A percentile compares a stretch with the other conserved stretches of the same genome.
phyloP scores from a whole-genome alignment of 2,113 vertebrate species.

The Accipiter cooperii region DNA sequence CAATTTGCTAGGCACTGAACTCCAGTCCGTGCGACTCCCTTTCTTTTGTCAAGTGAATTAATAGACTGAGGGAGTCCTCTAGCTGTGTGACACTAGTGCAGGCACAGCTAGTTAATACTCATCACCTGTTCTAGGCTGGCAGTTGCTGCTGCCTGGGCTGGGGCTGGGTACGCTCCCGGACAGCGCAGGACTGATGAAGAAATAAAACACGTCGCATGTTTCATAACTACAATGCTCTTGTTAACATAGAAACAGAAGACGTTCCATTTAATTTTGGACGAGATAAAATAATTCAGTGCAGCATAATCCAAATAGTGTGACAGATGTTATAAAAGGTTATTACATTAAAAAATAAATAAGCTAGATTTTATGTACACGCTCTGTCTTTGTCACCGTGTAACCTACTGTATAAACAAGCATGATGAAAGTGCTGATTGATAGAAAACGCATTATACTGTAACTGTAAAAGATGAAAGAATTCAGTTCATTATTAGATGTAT shows the following conservation, averaged over 20 bases:
- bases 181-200: background rate
- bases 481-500: constrained; percentile 36
- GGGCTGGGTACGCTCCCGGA: background rate
- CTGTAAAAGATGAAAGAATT: constrained; percentile 45
- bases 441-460: constrained; percentile 44
- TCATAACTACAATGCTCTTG: background rate
- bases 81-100: constrained; percentile 28
- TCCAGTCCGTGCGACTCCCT: constrained; percentile 20
- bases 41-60: constrained; percentile 44
- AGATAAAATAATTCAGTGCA: constrained; percentile 36
- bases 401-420: constrained; percentile 46
- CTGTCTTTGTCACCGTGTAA: constrained; percentile 15
- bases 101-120: background rate
- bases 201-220: background rate
- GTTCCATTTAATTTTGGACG: constrained; percentile 59
- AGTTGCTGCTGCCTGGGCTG: background rate
- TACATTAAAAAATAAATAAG: constrained; percentile 60
- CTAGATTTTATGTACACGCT: background rate
- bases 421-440: constrained; percentile 53
- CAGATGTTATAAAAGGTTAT: constrained; percentile 60
- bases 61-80: constrained; percentile 63
- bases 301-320: background rate
- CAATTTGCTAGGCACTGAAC: constrained; percentile 52
- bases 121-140: background rate
- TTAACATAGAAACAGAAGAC: constrained; percentile 36